These are phyloP conservation scores for Bambusicola thoracicus DNA, from an alignment of 2,113 vertebrate species.

Conservation along the genomic window DNA sequence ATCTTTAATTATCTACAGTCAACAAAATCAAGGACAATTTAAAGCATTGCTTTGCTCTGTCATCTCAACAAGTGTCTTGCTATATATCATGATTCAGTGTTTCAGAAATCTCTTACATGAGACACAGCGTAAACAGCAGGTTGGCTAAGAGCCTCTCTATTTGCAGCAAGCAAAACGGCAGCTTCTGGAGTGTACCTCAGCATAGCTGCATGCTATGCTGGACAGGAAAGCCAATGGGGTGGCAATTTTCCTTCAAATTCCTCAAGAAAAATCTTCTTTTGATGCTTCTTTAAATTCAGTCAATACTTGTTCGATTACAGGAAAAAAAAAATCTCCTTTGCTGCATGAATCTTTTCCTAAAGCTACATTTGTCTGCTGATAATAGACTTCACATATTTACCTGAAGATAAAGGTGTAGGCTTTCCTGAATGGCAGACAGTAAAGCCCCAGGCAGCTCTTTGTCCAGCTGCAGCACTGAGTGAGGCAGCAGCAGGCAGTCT, in stretches of 20 bases:
- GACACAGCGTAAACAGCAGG: not conserved
- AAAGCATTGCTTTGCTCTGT: not conserved
- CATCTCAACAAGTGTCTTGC: not conserved
- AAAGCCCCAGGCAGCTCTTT: slow-evolving; percentile 82
- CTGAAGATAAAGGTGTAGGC: slow-evolving; percentile 92
- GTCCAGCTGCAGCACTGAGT: slow-evolving; percentile 90
- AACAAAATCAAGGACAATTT: not conserved
- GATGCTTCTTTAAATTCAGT: not conserved
- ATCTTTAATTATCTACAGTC: not conserved
- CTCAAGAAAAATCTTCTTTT: not conserved
- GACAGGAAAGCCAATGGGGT: not conserved
- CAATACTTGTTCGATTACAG: not conserved
- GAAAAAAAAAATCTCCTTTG: not conserved
- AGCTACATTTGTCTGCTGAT: not conserved
- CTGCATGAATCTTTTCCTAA: not conserved
- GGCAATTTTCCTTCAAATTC: not conserved
- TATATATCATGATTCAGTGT: not conserved
- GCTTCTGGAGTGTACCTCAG: not conserved
- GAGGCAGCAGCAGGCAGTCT: slow-evolving; percentile 89
- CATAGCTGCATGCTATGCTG: not conserved
- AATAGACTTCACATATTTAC: slow-evolving; percentile 62
- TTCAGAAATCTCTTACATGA: not conserved
- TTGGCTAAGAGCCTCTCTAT: not conserved
- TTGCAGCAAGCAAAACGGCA: not conserved
- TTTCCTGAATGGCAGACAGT: slow-evolving; percentile 87